Base-by-base conservation (phyloP, 1,140 invertebrate genomes). In the Tetragonula clypearis region DNA sequence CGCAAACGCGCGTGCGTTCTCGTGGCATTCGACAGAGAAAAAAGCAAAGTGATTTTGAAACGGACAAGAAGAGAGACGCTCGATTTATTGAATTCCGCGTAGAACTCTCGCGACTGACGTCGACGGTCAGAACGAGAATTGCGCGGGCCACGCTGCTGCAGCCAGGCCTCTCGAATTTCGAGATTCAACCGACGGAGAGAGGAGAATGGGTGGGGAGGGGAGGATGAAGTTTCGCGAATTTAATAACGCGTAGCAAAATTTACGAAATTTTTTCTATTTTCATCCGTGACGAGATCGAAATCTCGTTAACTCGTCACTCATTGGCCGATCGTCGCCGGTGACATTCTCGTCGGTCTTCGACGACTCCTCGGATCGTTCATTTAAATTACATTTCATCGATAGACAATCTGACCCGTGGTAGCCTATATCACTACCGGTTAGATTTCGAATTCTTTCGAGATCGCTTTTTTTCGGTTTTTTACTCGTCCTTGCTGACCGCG, bases 271-370 rank as follows among this genome's bases (percentile, higher is more conserved):
- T 21, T 82, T 76, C 58, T 87, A 49, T 88, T 84, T 79, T 81
- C 49, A 14, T 66, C 30, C 1, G 35, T 72, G 82, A 69, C 68
- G 76, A 87, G 91, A 92, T 92, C 88, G 91, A 85, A 92, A 92
- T 92, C 90, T 89, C 91, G 91, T 89, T 92, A 93, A 93, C 72
- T 71, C 90, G 90, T 92, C 89, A 92, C 88, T 88, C 76, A 88
- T 87, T 82, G 77, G 77, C 82, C 86, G 88, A 92, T 92, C 91
- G 77, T 49, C 41, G 76, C 81, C 90, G 88, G 41, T 87, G 90
- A 93, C 89, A 90, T 85, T 86, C 91, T 77, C 87, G 76, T 82
- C 84, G 84, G 84, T 76, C 75, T 55, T 53, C 62, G 49, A 41
- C 82, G 85, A 77, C 66, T 82, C 77, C 58, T 55, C 53, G 49